Conservation (phyloP, 2,888 invertebrate species). For the Daptonema setosum region DNA sequence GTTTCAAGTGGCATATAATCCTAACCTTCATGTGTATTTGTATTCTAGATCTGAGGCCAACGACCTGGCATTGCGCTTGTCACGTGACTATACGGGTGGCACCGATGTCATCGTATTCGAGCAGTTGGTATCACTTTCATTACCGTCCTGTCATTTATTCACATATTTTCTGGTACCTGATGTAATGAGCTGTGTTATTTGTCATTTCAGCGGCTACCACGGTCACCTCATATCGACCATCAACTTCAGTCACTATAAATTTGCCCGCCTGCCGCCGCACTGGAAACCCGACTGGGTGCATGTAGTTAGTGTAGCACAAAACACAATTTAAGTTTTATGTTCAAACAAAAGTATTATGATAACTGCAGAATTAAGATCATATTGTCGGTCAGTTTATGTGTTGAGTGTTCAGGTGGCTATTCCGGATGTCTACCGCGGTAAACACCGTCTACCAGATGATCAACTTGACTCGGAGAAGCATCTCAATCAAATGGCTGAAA, state of each 20-base stretch:
- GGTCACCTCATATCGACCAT: conserved; percentile 86
- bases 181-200: neutral
- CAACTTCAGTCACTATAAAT: conserved; percentile 94
- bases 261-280: conserved; percentile 62
- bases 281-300: conserved; percentile 38
- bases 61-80: conserved; percentile 76
- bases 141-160: no score
- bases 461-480: conserved; percentile 38
- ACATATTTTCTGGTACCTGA: neutral
- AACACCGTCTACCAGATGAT: conserved; percentile 41
- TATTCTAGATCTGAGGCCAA: conserved; percentile 64
- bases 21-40: no score
- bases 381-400: neutral
- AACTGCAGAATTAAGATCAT: neutral
- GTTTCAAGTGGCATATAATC: no score
- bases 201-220: conserved; percentile 70
- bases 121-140: conserved; percentile 72
- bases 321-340: no score
- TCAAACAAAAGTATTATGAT: neutral
- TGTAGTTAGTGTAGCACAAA: conserved; percentile 29
- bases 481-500: conserved; percentile 42
- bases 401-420: conserved; percentile 46
- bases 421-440: conserved; percentile 79
- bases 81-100: conserved; percentile 62
- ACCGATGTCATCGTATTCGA: conserved; percentile 76